These are phyloP conservation scores for Microtus richardsoni DNA, from an alignment of 2,113 vertebrate species.

Conservation along the genomic window DNA sequence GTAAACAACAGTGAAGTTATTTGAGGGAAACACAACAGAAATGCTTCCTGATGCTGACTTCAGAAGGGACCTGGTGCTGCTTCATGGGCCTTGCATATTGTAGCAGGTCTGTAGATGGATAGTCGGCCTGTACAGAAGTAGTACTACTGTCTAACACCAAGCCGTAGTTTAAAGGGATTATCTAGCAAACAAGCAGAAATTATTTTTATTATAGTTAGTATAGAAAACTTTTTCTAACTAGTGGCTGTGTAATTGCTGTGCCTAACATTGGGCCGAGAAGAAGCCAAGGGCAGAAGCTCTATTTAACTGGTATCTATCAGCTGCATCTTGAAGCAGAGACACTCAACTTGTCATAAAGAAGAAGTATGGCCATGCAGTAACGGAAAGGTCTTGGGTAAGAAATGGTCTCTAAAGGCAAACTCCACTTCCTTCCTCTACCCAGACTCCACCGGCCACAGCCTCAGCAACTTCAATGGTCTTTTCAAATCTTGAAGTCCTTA, in stretches of 20 bases:
- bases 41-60: neutral
- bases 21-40: neutral
- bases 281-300: neutral
- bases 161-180: neutral
- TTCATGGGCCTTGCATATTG: slow-evolving; percentile 43
- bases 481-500: neutral
- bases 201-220: neutral
- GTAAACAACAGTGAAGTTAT: neutral
- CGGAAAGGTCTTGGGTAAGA: no score
- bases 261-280: neutral
- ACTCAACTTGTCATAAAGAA: neutral
- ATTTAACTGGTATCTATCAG: neutral
- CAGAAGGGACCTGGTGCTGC: neutral
- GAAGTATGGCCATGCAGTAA: no score
- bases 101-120: neutral
- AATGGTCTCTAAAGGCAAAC: no score
- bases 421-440: no score
- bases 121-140: neutral
- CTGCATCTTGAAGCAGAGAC: neutral
- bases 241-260: neutral
- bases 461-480: no score
- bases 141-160: slow-evolving; percentile 42
- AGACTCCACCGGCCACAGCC: neutral
- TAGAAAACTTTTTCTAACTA: slow-evolving; percentile 49
- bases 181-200: slow-evolving; percentile 53